phyloP scores from a whole-genome alignment of 2,888 invertebrate genomes.

The Adela reaumurella region DNA sequence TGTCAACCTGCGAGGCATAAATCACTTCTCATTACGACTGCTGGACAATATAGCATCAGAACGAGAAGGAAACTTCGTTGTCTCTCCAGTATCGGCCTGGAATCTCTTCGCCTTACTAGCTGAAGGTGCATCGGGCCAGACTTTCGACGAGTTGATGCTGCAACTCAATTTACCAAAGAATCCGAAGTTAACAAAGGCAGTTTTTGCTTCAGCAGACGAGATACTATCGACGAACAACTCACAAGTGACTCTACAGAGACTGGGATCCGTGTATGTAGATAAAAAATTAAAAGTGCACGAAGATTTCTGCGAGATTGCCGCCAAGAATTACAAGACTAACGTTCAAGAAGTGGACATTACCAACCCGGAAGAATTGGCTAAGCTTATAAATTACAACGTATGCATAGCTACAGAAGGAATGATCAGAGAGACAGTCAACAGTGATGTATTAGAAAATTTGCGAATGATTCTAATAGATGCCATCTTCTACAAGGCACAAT shows the following conservation, averaged over 20 bases:
- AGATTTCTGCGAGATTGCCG: conserved; percentile 35
- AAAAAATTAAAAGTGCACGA: conserved; percentile 27
- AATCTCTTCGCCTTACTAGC: conserved; percentile 37
- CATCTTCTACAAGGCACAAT: conserved; percentile 68
- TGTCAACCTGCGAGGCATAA: conserved; percentile 26
- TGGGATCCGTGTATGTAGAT: conserved; percentile 35
- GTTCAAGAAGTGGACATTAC: conserved; percentile 55
- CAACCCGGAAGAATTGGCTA: conserved; percentile 43
- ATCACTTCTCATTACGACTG: conserved; percentile 33
- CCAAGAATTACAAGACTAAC: conserved; percentile 45
- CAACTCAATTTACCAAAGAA: conserved; percentile 31
- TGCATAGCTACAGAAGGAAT: conserved; percentile 63
- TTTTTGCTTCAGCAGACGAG: conserved; percentile 27
- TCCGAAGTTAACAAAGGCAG: conserved; percentile 27
- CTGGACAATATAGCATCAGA: conserved; percentile 34
- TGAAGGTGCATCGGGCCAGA: conserved; percentile 40
- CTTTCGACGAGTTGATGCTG: conserved; percentile 33
- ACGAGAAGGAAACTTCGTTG: conserved; percentile 35
- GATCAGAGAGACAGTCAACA: conserved; percentile 61
- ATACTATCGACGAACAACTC: conserved; percentile 25
- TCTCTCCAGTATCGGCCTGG: conserved; percentile 45
- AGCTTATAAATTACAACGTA: conserved; percentile 65
- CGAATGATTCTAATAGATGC: conserved; percentile 63
- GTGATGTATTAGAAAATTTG: conserved; percentile 33
- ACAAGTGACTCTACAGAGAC: conserved; percentile 30